Base-by-base conservation (phyloP, 2,797 vertebrate genomes). In the Fistularia commersonii region DNA sequence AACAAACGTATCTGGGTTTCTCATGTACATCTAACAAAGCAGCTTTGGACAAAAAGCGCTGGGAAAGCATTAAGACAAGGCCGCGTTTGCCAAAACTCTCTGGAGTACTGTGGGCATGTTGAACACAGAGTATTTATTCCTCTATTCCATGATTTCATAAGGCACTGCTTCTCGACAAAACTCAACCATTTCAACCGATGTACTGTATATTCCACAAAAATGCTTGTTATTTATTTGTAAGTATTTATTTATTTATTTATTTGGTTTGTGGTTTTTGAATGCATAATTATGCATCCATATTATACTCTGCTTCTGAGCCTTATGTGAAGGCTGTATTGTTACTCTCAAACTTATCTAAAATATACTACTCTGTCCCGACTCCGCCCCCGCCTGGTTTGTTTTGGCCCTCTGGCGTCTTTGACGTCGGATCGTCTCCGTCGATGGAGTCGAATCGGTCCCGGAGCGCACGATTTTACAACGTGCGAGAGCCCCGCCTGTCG, bases 191-290 rank as follows among this genome's bases (percentile, higher is more conserved):
- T 83, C 67, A 86, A 84, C 80, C 64, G 65, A 81, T 81, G 83
- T 85, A 82, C 80, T 87, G 80, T 89, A 86, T 87, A 84, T 87
- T 87, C 79, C 84, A 85, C 77, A 77, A 82, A 53, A 81, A 81
- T 86, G 86, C 87, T 86, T 10, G 84, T 87, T 87, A 89, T 89
- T 89, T 89, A 89, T 87, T 88, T 86, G 84, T 86, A 87, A 68
- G 75, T 88, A 87, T 77, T 84, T 85, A 89, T 87, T 88, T 87
- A 82, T 83, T 84, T 79, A 86, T 85, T 88, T 84, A 83, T 85
- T 87, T 86, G 74, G 83, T 86, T 86, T 87, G 84, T 87, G 81
- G 67, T 84, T 89, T 36, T 85, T 86, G 77, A 88, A 84, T 82
- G 82, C 87, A 87, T 87, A 80, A 82, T 80, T 88, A 83, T 88